A percentile compares a stretch with the other conserved stretches of the same genome.
phyloP scores from a whole-genome alignment of 2,888 invertebrate species.

The Diaphora mendica region DNA sequence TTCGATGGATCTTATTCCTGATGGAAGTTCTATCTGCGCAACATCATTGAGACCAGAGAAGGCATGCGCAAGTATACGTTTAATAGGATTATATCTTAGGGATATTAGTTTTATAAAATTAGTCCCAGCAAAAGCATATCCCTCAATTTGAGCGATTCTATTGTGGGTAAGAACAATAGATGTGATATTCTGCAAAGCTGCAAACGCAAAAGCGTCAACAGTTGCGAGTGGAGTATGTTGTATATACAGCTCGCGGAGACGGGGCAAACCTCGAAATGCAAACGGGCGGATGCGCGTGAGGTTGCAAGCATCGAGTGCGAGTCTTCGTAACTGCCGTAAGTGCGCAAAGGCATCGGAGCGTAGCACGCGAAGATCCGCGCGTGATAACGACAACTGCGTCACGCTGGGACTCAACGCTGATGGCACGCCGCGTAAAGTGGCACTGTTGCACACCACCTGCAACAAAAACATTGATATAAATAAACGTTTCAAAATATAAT shows the following conservation, averaged over 20 bases:
- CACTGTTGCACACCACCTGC: conserved; percentile 96
- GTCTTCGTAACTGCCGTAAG: conserved; percentile 92
- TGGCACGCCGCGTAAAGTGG: conserved; percentile 92
- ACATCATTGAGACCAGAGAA: conserved; percentile 95
- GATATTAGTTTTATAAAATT: conserved; percentile 93
- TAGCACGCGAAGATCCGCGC: conserved; percentile 93
- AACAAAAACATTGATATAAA: conserved; percentile 55
- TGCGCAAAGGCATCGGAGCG: conserved; percentile 94
- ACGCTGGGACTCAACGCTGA: conserved; percentile 91
- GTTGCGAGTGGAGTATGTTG: conserved; percentile 94
- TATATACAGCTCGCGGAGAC: conserved; percentile 92
- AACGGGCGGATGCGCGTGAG: conserved; percentile 93
- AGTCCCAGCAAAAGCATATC: conserved; percentile 95
- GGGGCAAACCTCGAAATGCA: conserved; percentile 93
- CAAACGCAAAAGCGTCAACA: conserved; percentile 94
- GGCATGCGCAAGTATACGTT: conserved; percentile 92
- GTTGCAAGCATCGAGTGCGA: conserved; percentile 95
- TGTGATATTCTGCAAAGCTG: conserved; percentile 93
- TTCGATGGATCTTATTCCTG: conserved; percentile 91
- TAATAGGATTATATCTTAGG: conserved; percentile 93
- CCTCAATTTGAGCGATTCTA: conserved; percentile 89
- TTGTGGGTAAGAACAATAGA: conserved; percentile 90
- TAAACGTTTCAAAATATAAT: conserved; percentile 37
- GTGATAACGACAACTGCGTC: conserved; percentile 94
- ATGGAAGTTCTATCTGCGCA: conserved; percentile 93